Percentiles rank a stretch among this genome's conserved stretches.
Conservation (phyloP, 2,113 vertebrate species). For the Silurus asotus region DNA sequence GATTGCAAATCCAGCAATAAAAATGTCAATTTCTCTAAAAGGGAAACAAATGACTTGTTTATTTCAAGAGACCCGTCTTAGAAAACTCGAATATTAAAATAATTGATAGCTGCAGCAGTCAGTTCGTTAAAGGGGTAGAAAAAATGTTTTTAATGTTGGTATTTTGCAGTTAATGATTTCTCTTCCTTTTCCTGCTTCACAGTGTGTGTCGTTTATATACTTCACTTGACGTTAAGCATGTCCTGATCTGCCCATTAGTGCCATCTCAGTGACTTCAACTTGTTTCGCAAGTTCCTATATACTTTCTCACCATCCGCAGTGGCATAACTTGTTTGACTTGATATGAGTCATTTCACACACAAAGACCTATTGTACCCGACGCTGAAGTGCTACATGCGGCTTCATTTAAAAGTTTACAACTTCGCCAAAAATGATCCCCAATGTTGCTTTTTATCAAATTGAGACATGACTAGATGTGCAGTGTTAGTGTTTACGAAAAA, state of each 20-base stretch:
- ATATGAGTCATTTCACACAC: constrained; percentile 56
- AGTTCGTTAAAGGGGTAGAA: no score
- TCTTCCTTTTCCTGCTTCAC: background rate
- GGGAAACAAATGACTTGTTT: no score
- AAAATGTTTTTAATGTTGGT: background rate
- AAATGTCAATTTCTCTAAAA: no score
- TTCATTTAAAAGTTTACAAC: background rate
- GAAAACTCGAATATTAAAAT: no score
- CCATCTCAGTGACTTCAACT: constrained; percentile 39
- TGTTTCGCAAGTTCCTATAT: constrained; percentile 52
- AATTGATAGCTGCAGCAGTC: no score
- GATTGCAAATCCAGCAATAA: no score
- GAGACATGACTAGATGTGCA: no score
- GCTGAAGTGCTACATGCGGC: constrained; percentile 29
- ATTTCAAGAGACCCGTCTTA: no score
- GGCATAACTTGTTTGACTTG: constrained; percentile 56
- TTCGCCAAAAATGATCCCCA: background rate
- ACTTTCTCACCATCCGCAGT: constrained; percentile 44
- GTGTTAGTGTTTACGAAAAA: background rate
- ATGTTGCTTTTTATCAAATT: background rate
- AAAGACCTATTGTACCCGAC: constrained; percentile 52
- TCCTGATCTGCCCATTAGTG: constrained; percentile 29
- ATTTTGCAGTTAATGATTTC: background rate
- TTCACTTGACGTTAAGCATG: background rate
- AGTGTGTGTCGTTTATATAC: background rate